Percentiles rank a stretch among this genome's conserved stretches.
These are phyloP conservation scores for Charaxes varanes DNA, from an alignment of 1,140 invertebrate species.

Conservation along the genomic window DNA sequence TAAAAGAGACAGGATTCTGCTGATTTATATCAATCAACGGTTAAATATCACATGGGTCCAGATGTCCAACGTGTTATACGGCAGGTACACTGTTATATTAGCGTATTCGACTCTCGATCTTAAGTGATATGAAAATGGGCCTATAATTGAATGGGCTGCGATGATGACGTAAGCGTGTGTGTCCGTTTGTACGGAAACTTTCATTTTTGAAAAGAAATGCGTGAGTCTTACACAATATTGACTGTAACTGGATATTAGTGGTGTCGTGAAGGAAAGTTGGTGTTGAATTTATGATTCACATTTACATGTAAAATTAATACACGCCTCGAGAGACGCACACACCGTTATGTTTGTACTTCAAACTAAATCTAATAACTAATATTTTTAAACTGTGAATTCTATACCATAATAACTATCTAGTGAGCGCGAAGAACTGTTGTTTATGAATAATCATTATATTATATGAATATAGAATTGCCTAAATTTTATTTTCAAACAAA, in stretches of 20 bases:
- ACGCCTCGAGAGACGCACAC: no score
- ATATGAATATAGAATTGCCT: no score
- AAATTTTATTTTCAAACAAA: no score
- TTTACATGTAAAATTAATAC: conserved; percentile 8
- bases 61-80: conserved; percentile 9
- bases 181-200: conserved; percentile 27
- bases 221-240: conserved; percentile 25
- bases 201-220: conserved; percentile 36
- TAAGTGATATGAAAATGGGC: conserved; percentile 21
- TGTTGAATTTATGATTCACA: conserved; percentile 7
- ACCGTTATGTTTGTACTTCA: no score
- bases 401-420: no score
- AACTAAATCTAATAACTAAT: no score
- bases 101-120: conserved; percentile 26
- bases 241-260: conserved; percentile 16
- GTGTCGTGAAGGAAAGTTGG: conserved; percentile 11
- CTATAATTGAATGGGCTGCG: conserved; percentile 19
- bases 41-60: conserved; percentile 8
- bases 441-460: no score
- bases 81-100: conserved; percentile 1
- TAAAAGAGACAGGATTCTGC: conserved; percentile 2
- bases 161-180: conserved; percentile 30
- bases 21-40: conserved; percentile 15
- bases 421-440: no score
- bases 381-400: no score